Evolutionary conservation across 2,888 invertebrate genomes (phyloP).

Genomic region (Smittia sp.): DNA sequence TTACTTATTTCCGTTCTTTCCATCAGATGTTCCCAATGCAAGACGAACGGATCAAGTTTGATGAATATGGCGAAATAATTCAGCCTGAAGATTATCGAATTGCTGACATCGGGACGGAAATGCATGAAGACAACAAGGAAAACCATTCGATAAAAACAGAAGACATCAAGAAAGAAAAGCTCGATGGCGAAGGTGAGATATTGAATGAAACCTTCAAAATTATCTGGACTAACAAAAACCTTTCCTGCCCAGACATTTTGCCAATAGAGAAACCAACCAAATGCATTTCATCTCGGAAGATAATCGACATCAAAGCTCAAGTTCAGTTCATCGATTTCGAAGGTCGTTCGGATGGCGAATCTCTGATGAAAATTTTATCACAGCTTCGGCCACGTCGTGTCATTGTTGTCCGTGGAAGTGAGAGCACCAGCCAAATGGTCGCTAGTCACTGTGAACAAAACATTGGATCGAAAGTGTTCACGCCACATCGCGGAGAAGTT

Average conservation of each 20-base stretch:
- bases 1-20: constrained; percentile 64
- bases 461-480: constrained; percentile 73
- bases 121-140: constrained; percentile 49
- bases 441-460: constrained; percentile 67
- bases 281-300: constrained; percentile 75
- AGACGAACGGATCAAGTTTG: constrained; percentile 86
- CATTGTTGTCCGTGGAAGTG: constrained; percentile 71
- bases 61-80: constrained; percentile 96
- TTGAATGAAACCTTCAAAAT: neutral
- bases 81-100: constrained; percentile 88
- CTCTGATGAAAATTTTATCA: constrained; percentile 74
- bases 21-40: constrained; percentile 96
- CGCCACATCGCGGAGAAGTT: constrained; percentile 74
- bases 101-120: constrained; percentile 60
- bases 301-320: constrained; percentile 76
- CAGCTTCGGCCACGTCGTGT: constrained; percentile 78
- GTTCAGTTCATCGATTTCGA: constrained; percentile 97
- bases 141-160: constrained; percentile 45
- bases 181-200: constrained; percentile 42
- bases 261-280: constrained; percentile 83
- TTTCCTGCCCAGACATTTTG: constrained; percentile 48
- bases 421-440: constrained; percentile 66
- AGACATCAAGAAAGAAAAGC: constrained; percentile 45
- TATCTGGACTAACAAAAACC: neutral
- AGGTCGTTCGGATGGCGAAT: constrained; percentile 85